Percentiles rank a stretch among this genome's conserved stretches.
These are phyloP conservation scores for Galago senegalensis DNA, from an alignment of 2,797 vertebrate genomes.

Conservation along the genomic window DNA sequence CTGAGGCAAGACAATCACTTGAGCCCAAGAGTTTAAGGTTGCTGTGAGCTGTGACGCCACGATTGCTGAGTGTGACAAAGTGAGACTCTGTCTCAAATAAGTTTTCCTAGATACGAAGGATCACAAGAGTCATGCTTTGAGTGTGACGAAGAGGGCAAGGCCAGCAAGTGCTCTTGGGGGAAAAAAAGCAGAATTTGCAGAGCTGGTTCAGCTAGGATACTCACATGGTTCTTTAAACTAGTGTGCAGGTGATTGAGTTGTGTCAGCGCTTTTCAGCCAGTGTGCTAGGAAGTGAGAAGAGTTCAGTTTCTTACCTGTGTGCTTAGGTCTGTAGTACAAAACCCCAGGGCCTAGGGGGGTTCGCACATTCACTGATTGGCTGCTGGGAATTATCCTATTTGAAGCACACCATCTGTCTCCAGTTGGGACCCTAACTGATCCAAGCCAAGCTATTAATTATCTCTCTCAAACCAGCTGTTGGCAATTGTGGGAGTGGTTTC, in stretches of 20 bases:
- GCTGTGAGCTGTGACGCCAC: no score
- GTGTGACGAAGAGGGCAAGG: background rate
- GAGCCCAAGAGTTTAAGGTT: no score
- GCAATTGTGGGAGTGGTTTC: constrained; percentile 30
- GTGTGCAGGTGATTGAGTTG: background rate
- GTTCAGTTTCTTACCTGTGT: background rate
- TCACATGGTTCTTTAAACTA: background rate
- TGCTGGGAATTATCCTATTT: constrained; percentile 3
- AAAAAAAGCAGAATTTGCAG: background rate
- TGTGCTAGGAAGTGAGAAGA: background rate
- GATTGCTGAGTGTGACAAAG: no score
- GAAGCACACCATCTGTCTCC: constrained; percentile 67
- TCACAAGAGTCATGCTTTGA: background rate
- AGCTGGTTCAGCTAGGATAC: background rate
- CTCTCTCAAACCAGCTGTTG: constrained; percentile 65
- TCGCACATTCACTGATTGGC: background rate
- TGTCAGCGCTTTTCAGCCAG: background rate
- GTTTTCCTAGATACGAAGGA: background rate
- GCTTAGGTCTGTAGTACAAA: constrained; percentile 38
- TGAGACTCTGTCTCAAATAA: no score
- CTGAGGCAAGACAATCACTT: no score
- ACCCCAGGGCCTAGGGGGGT: background rate
- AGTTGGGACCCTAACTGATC: constrained; percentile 63
- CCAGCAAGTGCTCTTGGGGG: background rate
- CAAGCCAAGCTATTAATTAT: constrained; percentile 72